Conservation (phyloP, 2,888 invertebrate genomes). For the Melinaea marsaeus region DNA sequence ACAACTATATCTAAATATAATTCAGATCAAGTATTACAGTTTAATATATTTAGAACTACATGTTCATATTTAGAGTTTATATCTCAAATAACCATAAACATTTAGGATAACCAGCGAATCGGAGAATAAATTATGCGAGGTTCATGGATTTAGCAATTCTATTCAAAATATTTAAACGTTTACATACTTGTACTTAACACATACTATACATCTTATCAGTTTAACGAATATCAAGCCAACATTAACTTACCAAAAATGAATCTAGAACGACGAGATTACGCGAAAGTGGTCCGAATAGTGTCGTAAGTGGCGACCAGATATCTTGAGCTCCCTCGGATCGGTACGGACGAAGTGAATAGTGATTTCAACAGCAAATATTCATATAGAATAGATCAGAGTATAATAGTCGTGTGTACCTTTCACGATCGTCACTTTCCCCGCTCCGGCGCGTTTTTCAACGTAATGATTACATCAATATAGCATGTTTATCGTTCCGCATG, state of each 20-base stretch:
- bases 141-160: no score
- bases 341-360: slow-evolving; percentile 23
- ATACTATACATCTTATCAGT: no score
- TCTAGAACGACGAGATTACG: slow-evolving; percentile 54
- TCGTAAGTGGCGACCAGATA: slow-evolving; percentile 64
- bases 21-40: no score
- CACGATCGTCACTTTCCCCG: slow-evolving; percentile 77
- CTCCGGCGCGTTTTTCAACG: slow-evolving; percentile 68
- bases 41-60: no score
- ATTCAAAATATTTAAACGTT: no score
- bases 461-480: slow-evolving; percentile 72
- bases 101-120: no score
- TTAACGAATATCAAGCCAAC: no score
- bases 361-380: slow-evolving; percentile 29
- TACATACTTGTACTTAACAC: no score
- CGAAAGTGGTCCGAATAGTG: slow-evolving; percentile 74
- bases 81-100: no score
- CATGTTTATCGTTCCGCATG: slow-evolving; percentile 65
- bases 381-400: slow-evolving; percentile 42
- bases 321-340: slow-evolving; percentile 54
- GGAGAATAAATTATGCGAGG: no score
- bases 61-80: no score
- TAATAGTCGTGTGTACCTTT: slow-evolving; percentile 68
- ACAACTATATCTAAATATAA: no score
- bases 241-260: slow-evolving; percentile 4